phyloP scores from a whole-genome alignment of 2,113 vertebrate genomes.

The Ctenomys sociabilis region DNA sequence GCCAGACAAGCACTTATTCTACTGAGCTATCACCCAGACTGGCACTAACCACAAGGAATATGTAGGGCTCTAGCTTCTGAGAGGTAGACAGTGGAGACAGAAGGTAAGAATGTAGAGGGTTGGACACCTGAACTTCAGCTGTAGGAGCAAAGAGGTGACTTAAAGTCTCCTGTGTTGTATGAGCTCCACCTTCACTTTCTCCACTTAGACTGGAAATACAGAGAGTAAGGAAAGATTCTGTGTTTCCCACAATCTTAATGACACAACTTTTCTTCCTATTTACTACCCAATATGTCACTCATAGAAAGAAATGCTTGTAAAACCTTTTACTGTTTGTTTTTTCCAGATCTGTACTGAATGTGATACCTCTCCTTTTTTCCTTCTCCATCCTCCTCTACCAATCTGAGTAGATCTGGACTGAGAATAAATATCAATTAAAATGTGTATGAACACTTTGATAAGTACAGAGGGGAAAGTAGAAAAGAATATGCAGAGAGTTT shows the following conservation, averaged over 20 bases:
- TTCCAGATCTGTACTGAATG: background rate
- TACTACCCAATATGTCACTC: background rate
- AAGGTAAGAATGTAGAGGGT: background rate
- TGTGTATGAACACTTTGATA: background rate
- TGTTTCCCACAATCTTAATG: background rate
- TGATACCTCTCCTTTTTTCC: background rate
- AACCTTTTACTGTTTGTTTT: background rate
- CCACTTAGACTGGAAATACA: background rate
- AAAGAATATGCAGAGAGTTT: background rate
- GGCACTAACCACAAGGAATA: background rate
- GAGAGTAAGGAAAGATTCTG: background rate
- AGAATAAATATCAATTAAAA: slow-evolving; percentile 41
- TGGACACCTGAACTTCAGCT: background rate
- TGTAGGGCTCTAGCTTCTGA: background rate
- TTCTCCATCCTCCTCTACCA: background rate
- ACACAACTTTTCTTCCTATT: background rate
- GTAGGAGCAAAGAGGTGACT: background rate
- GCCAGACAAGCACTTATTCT: too few species aligned
- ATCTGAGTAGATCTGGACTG: background rate
- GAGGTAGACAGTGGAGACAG: background rate
- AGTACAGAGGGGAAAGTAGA: background rate
- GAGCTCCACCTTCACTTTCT: background rate
- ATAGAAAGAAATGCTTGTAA: background rate
- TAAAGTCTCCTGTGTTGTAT: background rate
- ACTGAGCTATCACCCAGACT: too few species aligned